Evolutionary conservation across 1,140 invertebrate species (phyloP), one percentile per base, ranked within the genome.

Genomic region (Parasteatoda tepidariorum): DNA sequence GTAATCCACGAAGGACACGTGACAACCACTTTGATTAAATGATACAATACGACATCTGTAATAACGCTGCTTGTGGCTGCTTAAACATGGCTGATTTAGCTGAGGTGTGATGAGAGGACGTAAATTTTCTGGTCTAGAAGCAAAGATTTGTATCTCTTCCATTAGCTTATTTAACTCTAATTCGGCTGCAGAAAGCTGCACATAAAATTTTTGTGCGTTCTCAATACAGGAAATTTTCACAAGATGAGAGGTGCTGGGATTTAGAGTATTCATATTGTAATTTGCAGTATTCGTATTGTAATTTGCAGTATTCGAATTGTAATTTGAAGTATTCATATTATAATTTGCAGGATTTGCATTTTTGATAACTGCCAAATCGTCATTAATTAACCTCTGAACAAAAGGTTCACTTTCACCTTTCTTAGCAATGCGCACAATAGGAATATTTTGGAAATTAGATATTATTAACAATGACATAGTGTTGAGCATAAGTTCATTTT

Each of bases 1-100:
- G 88, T 94, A 95, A 88, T 96, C 94, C 3, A 94, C 88, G 88
- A 93, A 95, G 9, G 91, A 89, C 0, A 95, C 92, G 78, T 89
- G 90, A 61, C 34, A 84, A 1, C n/a, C 13, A 22, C 28, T 24
- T 0, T 54, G 54, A 2, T 15, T 33, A 0, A 84, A 18, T 15
- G 30, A 7, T 31, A 18, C 59, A 22, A 84, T 61, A 7, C 41
- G 4, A 18, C 22, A 71, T 48, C 83, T 24, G 22, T 48, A 76
- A 18, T 57, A 84, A 22, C 41, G 2, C 5, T 26, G 22, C n/a
- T 73, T 31, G 18, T 13, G 38, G 9, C 18, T 18, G n/a, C 70
- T 55, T 18, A 84, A 30, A 26, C 83, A 84, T 15, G 83, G 73
- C 15, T 24, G 48, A 24, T 55, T 26, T 2, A 54, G 3, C 3